Evolutionary conservation across 2,113 vertebrate genomes (phyloP).

Genomic region (Rhinichthys klamathensis): DNA sequence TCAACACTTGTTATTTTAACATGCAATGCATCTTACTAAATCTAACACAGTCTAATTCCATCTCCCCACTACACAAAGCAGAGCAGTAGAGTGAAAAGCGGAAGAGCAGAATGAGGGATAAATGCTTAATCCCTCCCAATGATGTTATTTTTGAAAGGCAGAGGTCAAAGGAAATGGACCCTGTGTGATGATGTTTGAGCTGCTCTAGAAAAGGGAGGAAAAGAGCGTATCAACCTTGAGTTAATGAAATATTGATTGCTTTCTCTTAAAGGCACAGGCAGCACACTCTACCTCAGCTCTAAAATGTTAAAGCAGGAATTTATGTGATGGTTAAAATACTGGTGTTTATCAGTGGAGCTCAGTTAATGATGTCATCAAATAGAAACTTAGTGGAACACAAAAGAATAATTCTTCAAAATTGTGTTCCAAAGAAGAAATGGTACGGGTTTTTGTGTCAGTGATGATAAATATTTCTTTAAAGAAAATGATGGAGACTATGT

Average conservation of each 20-base stretch:
- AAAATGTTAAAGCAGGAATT: conserved; percentile 7
- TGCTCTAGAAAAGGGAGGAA: conserved; percentile 31
- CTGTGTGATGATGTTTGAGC: conserved; percentile 30
- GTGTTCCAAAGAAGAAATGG: neutral
- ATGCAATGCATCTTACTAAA: neutral
- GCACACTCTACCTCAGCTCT: neutral
- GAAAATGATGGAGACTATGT: neutral
- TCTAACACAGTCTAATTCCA: neutral
- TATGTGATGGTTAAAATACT: neutral
- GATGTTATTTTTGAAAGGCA: neutral
- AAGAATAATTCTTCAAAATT: neutral
- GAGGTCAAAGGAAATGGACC: conserved; percentile 31
- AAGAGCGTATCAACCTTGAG: conserved; percentile 38
- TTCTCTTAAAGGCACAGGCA: conserved; percentile 40
- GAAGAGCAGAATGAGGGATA: neutral
- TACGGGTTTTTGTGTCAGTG: neutral
- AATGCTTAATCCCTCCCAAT: conserved; percentile 13
- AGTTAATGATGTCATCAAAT: neutral
- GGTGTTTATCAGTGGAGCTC: neutral
- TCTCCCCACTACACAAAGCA: conserved; percentile 24
- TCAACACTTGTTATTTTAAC: neutral
- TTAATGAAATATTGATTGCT: conserved; percentile 68
- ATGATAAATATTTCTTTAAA: neutral
- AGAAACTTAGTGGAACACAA: neutral
- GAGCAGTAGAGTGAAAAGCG: neutral